Base-by-base conservation (phyloP, 2,797 vertebrate species). In the Crypturellus tataupa region DNA sequence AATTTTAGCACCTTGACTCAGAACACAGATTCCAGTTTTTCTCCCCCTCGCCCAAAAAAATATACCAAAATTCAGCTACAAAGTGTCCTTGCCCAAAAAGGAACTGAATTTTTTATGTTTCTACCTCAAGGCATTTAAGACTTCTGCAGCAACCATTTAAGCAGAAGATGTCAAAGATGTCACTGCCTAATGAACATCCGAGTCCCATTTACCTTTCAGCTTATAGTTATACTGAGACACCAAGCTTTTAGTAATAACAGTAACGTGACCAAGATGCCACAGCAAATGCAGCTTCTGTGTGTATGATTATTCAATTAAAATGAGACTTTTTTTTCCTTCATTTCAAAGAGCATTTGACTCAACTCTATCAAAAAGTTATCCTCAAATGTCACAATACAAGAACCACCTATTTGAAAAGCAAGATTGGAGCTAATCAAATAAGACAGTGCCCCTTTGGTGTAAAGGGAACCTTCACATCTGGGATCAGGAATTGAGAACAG, bases 401-500 rank as follows among this genome's bases (percentile, higher is more conserved):
- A 29, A 49, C 19, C 25, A 42, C 19, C 31, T 72, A 51, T 27
- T 23, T 56, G 27, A 4, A 53, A 17, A 20, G 13, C 49, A 65
- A 35, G 18, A 42, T 49, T 63, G 49, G 18, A 49, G 21, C 68
- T 44, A 29, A 18, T 44, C 44, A 24, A 31, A 6, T 44, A 46
- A 56, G n/a, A 51, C n/a, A 44, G 27, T 10, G 20, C 7, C 40
- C n/a, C n/a, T 24, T 20, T 35, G 6, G 23, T 24, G 12, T 13
- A 49, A 53, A 4, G 35, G 9, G 31, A 39, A 27, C 27, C 9
- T 29, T 65, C 55, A 84, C 33, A 86, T 59, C 6, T 72, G 67
- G 87, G 80, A 73, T 15, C 31, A 81, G 80, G 80, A 46, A 82
- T 63, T 39, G 80, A 90, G 85, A 79, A 53, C n/a, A 86, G 67